phyloP scores from a whole-genome alignment of 2,113 vertebrate genomes.

The Pampusana beccarii region DNA sequence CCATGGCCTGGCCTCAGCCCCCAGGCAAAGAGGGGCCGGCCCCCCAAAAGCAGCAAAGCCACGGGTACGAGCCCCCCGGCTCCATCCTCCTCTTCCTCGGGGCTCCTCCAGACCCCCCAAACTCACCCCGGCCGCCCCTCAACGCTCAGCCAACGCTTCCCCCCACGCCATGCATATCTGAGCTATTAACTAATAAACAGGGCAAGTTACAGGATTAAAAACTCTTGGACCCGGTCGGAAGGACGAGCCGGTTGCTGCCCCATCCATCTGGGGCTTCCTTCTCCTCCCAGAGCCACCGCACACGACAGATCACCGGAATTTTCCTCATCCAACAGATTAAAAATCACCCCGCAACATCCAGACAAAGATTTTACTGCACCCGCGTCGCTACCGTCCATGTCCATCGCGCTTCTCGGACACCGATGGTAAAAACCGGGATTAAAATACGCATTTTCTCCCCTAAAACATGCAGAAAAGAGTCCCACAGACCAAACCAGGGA shows the following conservation, averaged over 20 bases:
- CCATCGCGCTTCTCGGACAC: not conserved
- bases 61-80: too few species aligned
- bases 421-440: not conserved
- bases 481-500: not conserved
- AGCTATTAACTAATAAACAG: not conserved
- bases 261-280: too few species aligned
- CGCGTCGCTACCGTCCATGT: rapidly evolving
- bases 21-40: too few species aligned
- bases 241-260: too few species aligned
- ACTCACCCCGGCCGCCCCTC: too few species aligned
- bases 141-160: too few species aligned
- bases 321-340: not conserved
- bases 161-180: not conserved
- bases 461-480: not conserved
- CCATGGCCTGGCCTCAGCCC: not conserved
- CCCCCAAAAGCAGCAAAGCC: too few species aligned
- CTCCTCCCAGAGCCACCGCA: rapidly evolving
- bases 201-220: not conserved
- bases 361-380: not conserved
- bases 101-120: too few species aligned
- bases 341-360: not conserved
- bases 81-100: too few species aligned
- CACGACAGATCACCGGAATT: rapidly evolving
- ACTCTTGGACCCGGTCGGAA: not conserved
- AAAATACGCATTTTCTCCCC: not conserved